phyloP scores from a whole-genome alignment of 2,888 invertebrate genomes.

The Chrysomela aeneicollis region DNA sequence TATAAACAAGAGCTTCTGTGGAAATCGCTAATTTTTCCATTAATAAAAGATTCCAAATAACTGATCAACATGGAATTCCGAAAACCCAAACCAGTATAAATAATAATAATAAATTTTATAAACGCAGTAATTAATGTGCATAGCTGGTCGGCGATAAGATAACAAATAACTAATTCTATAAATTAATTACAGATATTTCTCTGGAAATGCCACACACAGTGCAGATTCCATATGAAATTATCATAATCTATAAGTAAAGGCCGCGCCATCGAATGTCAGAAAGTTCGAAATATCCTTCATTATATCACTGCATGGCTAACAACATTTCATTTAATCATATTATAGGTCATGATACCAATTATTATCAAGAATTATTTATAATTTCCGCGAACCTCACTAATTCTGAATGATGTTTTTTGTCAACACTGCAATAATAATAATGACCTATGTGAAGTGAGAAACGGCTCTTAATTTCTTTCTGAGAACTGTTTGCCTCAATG shows the following conservation, averaged over 20 bases:
- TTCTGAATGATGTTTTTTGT: no score
- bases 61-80: background rate
- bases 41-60: background rate
- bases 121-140: slow-evolving; percentile 40
- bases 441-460: no score
- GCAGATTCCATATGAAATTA: slow-evolving; percentile 28
- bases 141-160: slow-evolving; percentile 42
- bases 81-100: background rate
- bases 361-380: no score
- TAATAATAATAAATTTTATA: slow-evolving; percentile 38
- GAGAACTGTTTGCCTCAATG: no score
- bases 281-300: background rate
- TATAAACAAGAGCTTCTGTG: no score
- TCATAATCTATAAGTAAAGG: slow-evolving; percentile 23
- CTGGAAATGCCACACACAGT: slow-evolving; percentile 48
- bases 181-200: slow-evolving; percentile 47
- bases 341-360: background rate
- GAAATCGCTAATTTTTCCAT: no score
- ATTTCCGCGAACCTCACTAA: no score
- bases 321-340: background rate
- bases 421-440: no score
- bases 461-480: no score
- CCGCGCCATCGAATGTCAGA: slow-evolving; percentile 13
- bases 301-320: slow-evolving; percentile 17
- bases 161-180: slow-evolving; percentile 46